Base-by-base conservation (phyloP, 2,113 vertebrate genomes). In the Elaphurus davidianus region DNA sequence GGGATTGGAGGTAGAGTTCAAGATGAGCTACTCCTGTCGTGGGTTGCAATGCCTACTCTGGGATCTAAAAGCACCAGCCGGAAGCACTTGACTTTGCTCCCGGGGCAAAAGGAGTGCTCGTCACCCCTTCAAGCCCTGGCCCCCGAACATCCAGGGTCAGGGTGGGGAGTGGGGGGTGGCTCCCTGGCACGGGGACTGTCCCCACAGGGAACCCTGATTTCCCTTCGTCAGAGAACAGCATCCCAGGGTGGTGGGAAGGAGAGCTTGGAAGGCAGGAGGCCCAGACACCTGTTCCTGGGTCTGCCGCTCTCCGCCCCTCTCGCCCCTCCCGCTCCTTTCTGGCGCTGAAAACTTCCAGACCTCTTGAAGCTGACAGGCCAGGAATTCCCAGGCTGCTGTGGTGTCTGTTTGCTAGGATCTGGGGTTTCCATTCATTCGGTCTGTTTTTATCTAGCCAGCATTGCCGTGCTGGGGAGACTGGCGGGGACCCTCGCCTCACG, bases 41-140 rank as follows among this genome's bases (percentile, higher is more conserved):
- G 55, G 62, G 25, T 25, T 13, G 62, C 4, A 0, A 0, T 17
- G 16, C 55, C 36, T 78, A 43, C 33, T 1, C 67, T 1, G 15
- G n/a, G 30, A 64, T 59, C 57, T 59, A 84, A 60, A 82, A 83
- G 87, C 1, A 50, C 25, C 5, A 17, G 54, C 87, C n/a, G 94
- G 60, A 95, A 89, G 67, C 71, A 13, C 79, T 74, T 30, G 60
- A 17, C n/a, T 25, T 60, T 30, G 45, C 17, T 45, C 25, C 0
- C 0, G 43, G 90, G n/a, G 40, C 78, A 45, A 30, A 33, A 3
- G 19, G 50, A 17, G 40, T 74, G 64, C 27, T 71, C 17, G 21
- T 64, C 87, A 54, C 0, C 13, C 54, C 19, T 13, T 47, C 47
- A 15, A 71, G 23, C 78, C 23, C 55, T n/a, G 50, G 40, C 25